These are phyloP conservation scores for Papilio dardanus DNA, from an alignment of 1,140 invertebrate genomes.

Conservation along the genomic window DNA sequence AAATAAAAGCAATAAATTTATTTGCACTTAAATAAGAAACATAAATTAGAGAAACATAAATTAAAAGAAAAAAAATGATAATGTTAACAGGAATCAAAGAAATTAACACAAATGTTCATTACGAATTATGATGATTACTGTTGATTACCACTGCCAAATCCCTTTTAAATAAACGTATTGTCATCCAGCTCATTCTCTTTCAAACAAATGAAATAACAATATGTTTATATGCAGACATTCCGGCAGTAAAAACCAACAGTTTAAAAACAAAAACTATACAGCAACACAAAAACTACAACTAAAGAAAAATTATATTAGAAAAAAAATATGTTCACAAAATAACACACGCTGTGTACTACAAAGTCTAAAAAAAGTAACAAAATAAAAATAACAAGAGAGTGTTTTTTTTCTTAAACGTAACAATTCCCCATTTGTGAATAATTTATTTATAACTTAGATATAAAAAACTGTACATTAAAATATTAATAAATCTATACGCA, in stretches of 20 bases:
- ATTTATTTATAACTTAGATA: constrained; percentile 46
- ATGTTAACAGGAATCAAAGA: constrained; percentile 78
- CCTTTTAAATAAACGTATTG: neutral
- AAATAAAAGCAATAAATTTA: constrained; percentile 81
- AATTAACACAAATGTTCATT: constrained; percentile 44
- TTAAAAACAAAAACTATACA: constrained; percentile 62
- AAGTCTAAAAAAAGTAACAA: constrained; percentile 72
- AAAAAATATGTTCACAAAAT: constrained; percentile 60
- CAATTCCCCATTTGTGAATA: constrained; percentile 71
- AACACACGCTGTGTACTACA: constrained; percentile 71
- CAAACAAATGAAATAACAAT: neutral
- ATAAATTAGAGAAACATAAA: constrained; percentile 78
- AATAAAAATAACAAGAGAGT: constrained; percentile 77
- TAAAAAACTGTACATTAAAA: constrained; percentile 45
- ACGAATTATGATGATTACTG: constrained; percentile 56
- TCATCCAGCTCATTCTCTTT: neutral
- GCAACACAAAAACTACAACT: constrained; percentile 65
- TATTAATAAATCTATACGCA: constrained; percentile 45
- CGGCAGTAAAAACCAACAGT: neutral
- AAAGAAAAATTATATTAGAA: constrained; percentile 60
- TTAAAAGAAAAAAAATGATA: constrained; percentile 76
- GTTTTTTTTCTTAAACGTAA: constrained; percentile 78
- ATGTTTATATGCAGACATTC: neutral
- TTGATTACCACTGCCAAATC: neutral
- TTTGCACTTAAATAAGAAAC: constrained; percentile 78